Evolutionary conservation across 2,113 vertebrate species (phyloP), one percentile per base, ranked within the genome.

Genomic region (Callocephalon fimbriatum): DNA sequence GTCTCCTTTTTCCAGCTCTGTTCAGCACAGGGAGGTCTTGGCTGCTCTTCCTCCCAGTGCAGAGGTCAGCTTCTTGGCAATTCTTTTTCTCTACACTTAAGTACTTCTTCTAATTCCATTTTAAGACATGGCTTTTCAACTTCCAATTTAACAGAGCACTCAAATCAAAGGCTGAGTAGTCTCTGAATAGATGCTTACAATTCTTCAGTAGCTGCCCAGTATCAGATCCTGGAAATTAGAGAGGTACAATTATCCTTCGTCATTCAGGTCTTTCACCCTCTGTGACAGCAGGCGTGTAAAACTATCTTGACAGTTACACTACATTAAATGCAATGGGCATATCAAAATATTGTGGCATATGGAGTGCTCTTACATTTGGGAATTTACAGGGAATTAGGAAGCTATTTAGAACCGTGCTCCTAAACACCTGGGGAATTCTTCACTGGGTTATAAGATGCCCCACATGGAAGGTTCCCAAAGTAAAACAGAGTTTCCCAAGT

Each of bases 51-150:
- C 86, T 94, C 56, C 51, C 61, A 81, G 76, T 23, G 85, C 56
- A 93, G 68, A 84, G 86, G 86, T 91, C n/a, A 1, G 79, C 77
- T 84, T 97, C 92, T 92, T 91, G 86, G 96, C 88, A 94, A 77
- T 80, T 93, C 54, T 12, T 88, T 81, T 90, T 61, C 77, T 73
- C 78, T 84, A 21, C 44, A 40, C 77, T 90, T 65, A 72, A 85
- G 81, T 45, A 71, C 65, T 89, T 96, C 42, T 54, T 94, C 86
- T 91, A 91, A 87, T 94, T 92, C 62, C 38, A 47, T 87, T 87
- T 78, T 85, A 81, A 84, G 15, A 26, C 56, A 27, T 4, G 38
- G 4, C 25, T 92, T 86, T 93, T 62, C 59, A 79, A 67, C 23
- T 92, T 84, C 19, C 68, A 86, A 8, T 86, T 95, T 56, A 91